phyloP scores from a whole-genome alignment of 92 coral and sea anemone species.

The Epizoanthus stellaris region DNA sequence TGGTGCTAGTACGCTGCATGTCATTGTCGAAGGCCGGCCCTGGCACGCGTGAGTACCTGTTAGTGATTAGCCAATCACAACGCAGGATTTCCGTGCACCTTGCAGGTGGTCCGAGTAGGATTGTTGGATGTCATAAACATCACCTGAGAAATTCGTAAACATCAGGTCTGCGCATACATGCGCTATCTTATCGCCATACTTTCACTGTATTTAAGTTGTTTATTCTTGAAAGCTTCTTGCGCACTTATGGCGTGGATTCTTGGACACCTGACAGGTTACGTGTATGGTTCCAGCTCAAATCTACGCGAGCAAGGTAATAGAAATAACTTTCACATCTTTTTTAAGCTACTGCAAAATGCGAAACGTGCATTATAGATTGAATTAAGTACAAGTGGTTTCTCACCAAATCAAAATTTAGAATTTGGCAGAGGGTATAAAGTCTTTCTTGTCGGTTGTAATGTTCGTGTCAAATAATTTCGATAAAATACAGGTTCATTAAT shows the following conservation, averaged over 20 bases:
- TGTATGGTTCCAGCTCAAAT: not conserved
- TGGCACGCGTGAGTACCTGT: not conserved
- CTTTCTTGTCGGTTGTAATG: too few species aligned
- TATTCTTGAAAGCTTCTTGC: conserved; percentile 1
- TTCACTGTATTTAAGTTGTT: not conserved
- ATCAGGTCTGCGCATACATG: not conserved
- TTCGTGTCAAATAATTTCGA: too few species aligned
- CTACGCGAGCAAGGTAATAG: conserved; percentile 2
- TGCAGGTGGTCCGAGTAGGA: conserved; percentile 14
- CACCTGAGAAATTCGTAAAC: conserved; percentile 10
- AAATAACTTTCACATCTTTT: too few species aligned
- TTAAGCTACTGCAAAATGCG: too few species aligned
- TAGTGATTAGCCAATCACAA: conserved; percentile 6
- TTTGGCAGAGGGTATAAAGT: too few species aligned
- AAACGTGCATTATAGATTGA: too few species aligned
- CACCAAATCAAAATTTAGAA: too few species aligned
- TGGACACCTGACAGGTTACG: not conserved
- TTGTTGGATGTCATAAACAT: not conserved
- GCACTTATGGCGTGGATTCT: conserved; percentile 12
- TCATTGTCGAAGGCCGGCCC: not conserved
- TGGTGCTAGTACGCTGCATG: not conserved
- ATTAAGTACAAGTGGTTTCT: too few species aligned
- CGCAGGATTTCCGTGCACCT: not conserved
- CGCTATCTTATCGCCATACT: not conserved
- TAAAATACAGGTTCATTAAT: too few species aligned